These are phyloP conservation scores for Drosophila niveifrons DNA, from an alignment of 2,888 invertebrate genomes.

Conservation along the genomic window DNA sequence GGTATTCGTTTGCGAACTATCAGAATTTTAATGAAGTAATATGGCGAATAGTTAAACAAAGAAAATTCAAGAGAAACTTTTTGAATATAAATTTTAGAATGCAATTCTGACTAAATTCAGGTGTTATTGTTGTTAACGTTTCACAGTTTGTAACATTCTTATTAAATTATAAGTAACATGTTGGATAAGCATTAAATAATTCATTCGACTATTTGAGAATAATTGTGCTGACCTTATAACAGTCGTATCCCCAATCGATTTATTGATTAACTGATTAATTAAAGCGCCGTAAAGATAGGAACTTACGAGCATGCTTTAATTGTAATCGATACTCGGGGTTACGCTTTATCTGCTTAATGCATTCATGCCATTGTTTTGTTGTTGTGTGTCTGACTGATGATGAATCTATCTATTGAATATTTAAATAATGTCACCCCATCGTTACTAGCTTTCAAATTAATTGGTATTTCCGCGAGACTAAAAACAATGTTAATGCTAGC, in stretches of 20 bases:
- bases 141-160: no score
- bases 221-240: not conserved
- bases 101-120: no score
- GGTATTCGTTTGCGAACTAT: no score
- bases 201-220: no score
- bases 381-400: not conserved
- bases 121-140: no score
- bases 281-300: not conserved
- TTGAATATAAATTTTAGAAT: no score
- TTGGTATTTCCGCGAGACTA: not conserved
- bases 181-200: no score
- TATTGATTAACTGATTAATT: conserved; percentile 48
- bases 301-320: not conserved
- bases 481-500: not conserved
- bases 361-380: not conserved
- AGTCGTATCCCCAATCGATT: conserved; percentile 36
- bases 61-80: no score
- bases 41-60: no score
- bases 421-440: conserved; percentile 2
- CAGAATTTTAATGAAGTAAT: no score
- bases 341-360: not conserved
- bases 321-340: conserved; percentile 3
- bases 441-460: not conserved
- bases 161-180: no score
- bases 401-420: not conserved